Evolutionary conservation across 1,140 invertebrate genomes (phyloP).

Genomic region (Apis laboriosa): DNA sequence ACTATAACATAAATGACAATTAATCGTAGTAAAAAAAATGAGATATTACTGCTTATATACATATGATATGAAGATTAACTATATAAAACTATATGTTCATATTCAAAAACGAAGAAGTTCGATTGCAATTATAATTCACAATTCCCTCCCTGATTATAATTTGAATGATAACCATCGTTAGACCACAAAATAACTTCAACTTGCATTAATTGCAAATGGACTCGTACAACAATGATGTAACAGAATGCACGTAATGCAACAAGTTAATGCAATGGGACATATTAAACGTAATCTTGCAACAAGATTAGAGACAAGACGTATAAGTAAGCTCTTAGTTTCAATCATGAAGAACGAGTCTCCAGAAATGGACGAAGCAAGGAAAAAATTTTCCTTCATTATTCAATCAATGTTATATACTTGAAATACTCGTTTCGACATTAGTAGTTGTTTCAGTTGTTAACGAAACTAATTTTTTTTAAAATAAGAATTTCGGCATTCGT

Average conservation of each 20-base stretch:
- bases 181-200: conserved; percentile 30
- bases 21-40: too few relatives aligned
- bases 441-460: too few relatives aligned
- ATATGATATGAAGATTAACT: too few relatives aligned
- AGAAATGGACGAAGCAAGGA: background rate
- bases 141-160: background rate
- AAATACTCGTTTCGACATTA: background rate
- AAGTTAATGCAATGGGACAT: conserved; percentile 23
- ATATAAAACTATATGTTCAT: background rate
- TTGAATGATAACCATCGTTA: background rate
- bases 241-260: conserved; percentile 24
- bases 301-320: background rate
- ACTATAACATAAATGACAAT: too few relatives aligned
- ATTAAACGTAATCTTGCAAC: conserved; percentile 9
- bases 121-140: background rate
- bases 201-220: background rate
- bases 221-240: conserved; percentile 15
- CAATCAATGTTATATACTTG: background rate
- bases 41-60: too few relatives aligned
- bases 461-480: background rate
- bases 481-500: too few relatives aligned
- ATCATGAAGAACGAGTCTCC: background rate
- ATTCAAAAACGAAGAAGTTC: too few relatives aligned
- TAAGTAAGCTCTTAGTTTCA: conserved; percentile 3
- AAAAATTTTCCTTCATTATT: background rate